These are phyloP conservation scores for Lypha dubia DNA, from an alignment of 2,888 invertebrate genomes.

Conservation along the genomic window DNA sequence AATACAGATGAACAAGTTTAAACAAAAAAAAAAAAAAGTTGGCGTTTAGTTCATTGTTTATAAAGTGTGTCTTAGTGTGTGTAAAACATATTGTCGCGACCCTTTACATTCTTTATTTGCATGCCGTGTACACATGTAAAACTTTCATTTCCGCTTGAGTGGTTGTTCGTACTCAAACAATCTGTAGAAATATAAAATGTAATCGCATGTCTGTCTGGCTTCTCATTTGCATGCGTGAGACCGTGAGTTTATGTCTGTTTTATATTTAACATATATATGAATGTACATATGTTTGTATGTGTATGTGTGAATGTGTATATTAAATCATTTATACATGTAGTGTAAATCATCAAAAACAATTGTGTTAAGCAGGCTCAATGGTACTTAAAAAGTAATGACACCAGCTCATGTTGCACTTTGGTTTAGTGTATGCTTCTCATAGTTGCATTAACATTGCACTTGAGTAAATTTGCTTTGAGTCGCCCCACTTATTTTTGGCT, in stretches of 20 bases:
- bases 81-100: conserved; percentile 41
- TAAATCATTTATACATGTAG: conserved; percentile 21
- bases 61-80: neutral
- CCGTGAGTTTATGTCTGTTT: neutral
- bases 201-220: conserved; percentile 3
- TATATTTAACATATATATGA: neutral
- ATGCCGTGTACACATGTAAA: conserved; percentile 43
- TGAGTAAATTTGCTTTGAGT: conserved; percentile 68
- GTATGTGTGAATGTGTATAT: neutral
- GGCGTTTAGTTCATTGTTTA: conserved; percentile 18
- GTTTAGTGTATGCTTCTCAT: conserved; percentile 21
- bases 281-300: neutral
- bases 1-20: neutral
- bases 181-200: conserved; percentile 18
- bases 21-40: conserved; percentile 2
- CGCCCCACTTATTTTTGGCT: conserved; percentile 63
- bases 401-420: conserved; percentile 70
- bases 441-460: conserved; percentile 68
- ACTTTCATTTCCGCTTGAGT: conserved; percentile 63
- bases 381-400: conserved; percentile 73
- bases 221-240: neutral
- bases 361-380: conserved; percentile 73
- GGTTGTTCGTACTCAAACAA: conserved; percentile 48
- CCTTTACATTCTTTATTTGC: conserved; percentile 33
- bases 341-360: conserved; percentile 73